phyloP scores from a whole-genome alignment of 2,797 vertebrate species.

The Falco berigora region DNA sequence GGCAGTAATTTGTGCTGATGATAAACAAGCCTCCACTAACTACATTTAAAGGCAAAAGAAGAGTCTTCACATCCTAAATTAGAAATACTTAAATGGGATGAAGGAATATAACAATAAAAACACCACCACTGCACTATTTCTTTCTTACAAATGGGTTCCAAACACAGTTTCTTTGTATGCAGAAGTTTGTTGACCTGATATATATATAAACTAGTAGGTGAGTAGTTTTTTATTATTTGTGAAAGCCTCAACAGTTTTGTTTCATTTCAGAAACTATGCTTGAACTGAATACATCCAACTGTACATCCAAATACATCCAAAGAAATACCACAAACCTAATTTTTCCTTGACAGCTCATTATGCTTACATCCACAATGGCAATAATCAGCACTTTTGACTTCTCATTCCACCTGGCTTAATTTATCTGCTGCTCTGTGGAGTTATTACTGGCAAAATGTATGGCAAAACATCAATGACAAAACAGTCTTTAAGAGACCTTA shows the following conservation, averaged over 20 bases:
- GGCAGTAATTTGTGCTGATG: background rate
- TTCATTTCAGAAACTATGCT: background rate
- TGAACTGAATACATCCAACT: background rate
- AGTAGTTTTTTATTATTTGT: background rate
- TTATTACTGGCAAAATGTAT: slow-evolving; percentile 7
- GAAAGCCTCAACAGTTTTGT: background rate
- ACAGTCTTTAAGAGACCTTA: background rate
- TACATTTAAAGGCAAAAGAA: background rate
- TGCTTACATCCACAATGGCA: slow-evolving; percentile 4
- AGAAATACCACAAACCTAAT: slow-evolving; percentile 42
- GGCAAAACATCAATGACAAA: background rate
- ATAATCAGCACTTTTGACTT: background rate
- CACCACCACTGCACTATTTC: background rate
- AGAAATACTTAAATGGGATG: background rate
- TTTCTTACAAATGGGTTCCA: background rate
- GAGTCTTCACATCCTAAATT: background rate
- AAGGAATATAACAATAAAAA: background rate
- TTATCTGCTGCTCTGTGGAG: background rate
- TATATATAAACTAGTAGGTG: background rate
- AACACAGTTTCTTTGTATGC: background rate
- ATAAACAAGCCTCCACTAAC: background rate
- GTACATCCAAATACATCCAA: background rate
- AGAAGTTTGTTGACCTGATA: background rate
- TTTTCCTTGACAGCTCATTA: slow-evolving; percentile 33
- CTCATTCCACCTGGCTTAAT: slow-evolving; percentile 21